Evolutionary conservation across 2,888 invertebrate species (phyloP).

Genomic region (Tridacna crocea): DNA sequence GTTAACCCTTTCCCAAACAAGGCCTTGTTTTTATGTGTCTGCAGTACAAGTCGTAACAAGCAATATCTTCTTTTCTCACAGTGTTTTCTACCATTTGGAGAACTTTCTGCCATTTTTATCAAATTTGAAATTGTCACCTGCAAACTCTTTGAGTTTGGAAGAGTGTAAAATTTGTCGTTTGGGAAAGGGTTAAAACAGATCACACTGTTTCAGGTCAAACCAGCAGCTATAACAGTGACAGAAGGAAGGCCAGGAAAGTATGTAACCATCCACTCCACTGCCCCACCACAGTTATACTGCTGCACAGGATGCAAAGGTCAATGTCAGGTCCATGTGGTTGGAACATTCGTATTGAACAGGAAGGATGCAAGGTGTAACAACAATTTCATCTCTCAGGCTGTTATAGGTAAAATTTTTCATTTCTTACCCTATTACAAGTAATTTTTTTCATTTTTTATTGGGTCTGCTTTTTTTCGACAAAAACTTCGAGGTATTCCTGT

Average conservation of each 20-base stretch:
- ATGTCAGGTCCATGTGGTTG: slow-evolving; percentile 70
- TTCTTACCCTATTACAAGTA: neutral
- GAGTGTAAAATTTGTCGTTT: too few relatives aligned
- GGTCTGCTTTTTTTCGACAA: too few relatives aligned
- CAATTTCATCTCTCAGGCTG: slow-evolving; percentile 58
- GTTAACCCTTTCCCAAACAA: too few relatives aligned
- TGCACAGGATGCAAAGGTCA: slow-evolving; percentile 68
- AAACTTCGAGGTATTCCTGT: too few relatives aligned
- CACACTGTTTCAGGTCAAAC: slow-evolving; percentile 45
- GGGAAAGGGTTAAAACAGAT: too few relatives aligned
- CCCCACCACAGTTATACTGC: slow-evolving; percentile 72
- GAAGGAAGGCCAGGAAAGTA: slow-evolving; percentile 65
- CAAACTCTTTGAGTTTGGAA: too few relatives aligned
- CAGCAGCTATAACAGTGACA: slow-evolving; percentile 55
- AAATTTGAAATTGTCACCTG: too few relatives aligned
- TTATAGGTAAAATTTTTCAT: slow-evolving; percentile 45
- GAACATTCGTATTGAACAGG: slow-evolving; percentile 53
- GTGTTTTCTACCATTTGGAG: too few relatives aligned
- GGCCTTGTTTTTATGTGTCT: too few relatives aligned
- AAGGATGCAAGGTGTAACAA: slow-evolving; percentile 60
- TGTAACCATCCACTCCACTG: slow-evolving; percentile 66
- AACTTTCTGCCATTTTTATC: too few relatives aligned
- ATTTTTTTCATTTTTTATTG: neutral
- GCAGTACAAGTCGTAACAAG: too few relatives aligned
- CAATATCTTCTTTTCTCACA: too few relatives aligned